Evolutionary conservation across 2,797 vertebrate genomes (phyloP).

Genomic region (Poecile montanus): DNA sequence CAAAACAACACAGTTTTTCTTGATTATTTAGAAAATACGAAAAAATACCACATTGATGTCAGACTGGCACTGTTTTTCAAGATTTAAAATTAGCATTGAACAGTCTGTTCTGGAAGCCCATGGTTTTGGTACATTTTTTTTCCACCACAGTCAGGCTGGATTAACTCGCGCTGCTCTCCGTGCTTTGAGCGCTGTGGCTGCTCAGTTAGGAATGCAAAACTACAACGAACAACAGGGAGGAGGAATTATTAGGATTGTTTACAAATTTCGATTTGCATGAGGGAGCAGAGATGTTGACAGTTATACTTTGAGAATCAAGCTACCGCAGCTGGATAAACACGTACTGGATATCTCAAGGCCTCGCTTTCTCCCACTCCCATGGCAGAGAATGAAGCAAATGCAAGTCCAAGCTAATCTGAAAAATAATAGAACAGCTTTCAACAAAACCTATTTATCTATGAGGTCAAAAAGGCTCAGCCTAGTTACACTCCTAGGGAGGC

Average conservation of each 20-base stretch:
- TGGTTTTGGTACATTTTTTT: not conserved
- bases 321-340: constrained; percentile 64
- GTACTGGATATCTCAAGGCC: constrained; percentile 27
- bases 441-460: constrained; percentile 62
- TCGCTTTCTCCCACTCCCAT: not conserved
- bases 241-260: constrained; percentile 56
- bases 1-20: not conserved
- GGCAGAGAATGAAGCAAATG: constrained; percentile 33
- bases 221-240: not conserved
- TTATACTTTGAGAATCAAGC: constrained; percentile 50
- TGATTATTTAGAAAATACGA: constrained; percentile 18
- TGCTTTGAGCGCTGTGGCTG: not conserved
- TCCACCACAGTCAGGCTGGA: not conserved
- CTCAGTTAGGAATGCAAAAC: constrained; percentile 26
- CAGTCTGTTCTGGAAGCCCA: constrained; percentile 50
- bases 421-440: constrained; percentile 63
- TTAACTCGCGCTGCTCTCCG: not conserved
- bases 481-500: constrained; percentile 18
- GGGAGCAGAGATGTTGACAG: constrained; percentile 43
- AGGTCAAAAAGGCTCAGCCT: constrained; percentile 58
- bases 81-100: constrained; percentile 65
- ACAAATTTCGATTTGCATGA: constrained; percentile 60
- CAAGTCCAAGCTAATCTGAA: constrained; percentile 60
- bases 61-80: constrained; percentile 26
- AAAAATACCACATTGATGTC: constrained; percentile 39